Conservation (phyloP, 2,113 vertebrate species). For the Corythaeola cristata region DNA sequence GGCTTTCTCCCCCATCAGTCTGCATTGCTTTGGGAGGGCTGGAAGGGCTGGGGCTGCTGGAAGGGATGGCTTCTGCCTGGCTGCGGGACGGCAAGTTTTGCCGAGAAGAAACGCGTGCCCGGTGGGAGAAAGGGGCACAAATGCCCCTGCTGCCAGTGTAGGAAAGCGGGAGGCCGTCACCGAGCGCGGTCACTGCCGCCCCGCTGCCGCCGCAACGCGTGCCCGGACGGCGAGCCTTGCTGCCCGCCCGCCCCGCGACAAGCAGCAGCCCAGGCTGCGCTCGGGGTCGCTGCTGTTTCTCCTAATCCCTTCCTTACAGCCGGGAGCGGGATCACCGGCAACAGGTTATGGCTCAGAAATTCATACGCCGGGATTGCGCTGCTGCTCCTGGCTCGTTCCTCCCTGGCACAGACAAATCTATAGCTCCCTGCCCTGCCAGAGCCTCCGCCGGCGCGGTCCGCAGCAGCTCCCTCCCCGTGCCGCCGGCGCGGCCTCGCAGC, state of each 20-base stretch:
- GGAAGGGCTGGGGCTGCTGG: background rate
- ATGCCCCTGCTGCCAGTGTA: rapidly evolving
- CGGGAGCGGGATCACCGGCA: background rate
- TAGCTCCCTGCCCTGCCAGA: background rate
- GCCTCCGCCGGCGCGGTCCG: rapidly evolving
- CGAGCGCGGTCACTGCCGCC: rapidly evolving
- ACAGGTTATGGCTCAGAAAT: background rate
- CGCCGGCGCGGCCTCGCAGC: background rate
- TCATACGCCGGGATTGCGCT: background rate
- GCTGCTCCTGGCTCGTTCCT: background rate
- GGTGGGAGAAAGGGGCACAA: background rate
- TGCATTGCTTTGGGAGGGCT: background rate
- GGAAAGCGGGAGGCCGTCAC: background rate
- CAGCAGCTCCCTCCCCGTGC: rapidly evolving
- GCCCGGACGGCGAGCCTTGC: rapidly evolving
- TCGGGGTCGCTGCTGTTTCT: background rate
- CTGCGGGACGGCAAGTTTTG: rapidly evolving
- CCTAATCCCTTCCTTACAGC: background rate
- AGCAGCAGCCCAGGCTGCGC: background rate
- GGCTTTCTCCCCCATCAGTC: background rate
- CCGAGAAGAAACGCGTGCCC: rapidly evolving
- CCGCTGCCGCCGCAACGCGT: rapidly evolving
- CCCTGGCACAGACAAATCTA: background rate
- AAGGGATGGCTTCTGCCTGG: background rate
- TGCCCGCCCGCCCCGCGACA: background rate